phyloP scores from a whole-genome alignment of 2,797 vertebrate species.

The Tympanoctomys barrerae region DNA sequence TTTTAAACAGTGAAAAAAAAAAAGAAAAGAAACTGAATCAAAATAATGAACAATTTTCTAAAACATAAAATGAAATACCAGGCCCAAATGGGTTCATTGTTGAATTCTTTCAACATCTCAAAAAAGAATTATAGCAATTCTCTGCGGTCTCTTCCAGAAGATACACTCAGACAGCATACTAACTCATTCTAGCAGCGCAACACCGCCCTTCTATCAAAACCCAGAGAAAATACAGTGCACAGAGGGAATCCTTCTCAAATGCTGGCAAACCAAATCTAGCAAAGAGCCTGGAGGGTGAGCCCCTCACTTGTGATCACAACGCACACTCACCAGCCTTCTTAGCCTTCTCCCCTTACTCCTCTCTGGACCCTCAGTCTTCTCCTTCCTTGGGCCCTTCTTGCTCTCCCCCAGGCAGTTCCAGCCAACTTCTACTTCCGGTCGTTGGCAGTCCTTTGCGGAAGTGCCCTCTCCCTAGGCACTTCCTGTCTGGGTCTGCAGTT shows the following conservation, averaged over 20 bases:
- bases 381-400: background rate
- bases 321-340: background rate
- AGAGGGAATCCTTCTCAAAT: background rate
- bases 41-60: background rate
- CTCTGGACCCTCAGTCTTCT: background rate
- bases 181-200: background rate
- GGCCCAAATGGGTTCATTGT: background rate
- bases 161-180: background rate
- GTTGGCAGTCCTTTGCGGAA: background rate
- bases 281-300: background rate
- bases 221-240: background rate
- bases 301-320: background rate
- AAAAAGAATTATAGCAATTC: background rate
- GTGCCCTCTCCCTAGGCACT: background rate
- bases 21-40: background rate
- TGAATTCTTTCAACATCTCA: background rate
- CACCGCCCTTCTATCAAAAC: background rate
- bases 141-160: background rate
- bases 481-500: background rate
- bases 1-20: background rate
- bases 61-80: background rate
- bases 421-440: background rate
- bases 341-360: background rate
- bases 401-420: background rate
- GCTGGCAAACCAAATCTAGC: background rate